These are phyloP conservation scores for Odontomachus brunneus DNA, from an alignment of 1,140 invertebrate genomes.

Conservation along the genomic window DNA sequence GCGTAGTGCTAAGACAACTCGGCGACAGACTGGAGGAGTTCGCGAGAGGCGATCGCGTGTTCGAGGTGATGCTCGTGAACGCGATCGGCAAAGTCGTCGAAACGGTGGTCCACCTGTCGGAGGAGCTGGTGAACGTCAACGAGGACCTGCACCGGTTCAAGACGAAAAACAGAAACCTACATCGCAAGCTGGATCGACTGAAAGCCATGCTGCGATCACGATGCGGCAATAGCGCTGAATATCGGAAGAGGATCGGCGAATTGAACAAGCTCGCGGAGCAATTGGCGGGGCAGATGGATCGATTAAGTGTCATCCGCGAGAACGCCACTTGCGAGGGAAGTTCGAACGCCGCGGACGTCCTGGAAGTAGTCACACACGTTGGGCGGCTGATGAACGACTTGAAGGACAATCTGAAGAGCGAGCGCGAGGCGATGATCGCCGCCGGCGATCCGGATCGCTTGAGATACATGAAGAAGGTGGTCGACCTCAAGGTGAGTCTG, in stretches of 20 bases:
- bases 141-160: constrained; percentile 43
- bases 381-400: constrained; percentile 61
- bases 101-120: constrained; percentile 61
- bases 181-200: constrained; percentile 50
- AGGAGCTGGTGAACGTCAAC: constrained; percentile 63
- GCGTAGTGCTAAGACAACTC: constrained; percentile 34
- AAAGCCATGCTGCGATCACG: constrained; percentile 61
- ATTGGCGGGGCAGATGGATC: constrained; percentile 48
- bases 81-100: constrained; percentile 60
- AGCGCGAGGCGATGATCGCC: constrained; percentile 62
- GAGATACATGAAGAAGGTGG: constrained; percentile 65
- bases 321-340: not conserved
- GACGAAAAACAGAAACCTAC: constrained; percentile 42
- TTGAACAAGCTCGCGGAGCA: constrained; percentile 58
- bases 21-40: constrained; percentile 58
- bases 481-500: constrained; percentile 41
- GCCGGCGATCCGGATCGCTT: constrained; percentile 61
- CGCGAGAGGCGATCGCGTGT: constrained; percentile 56
- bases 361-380: constrained; percentile 27
- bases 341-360: not conserved
- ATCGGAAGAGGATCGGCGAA: constrained; percentile 64
- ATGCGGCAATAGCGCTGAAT: constrained; percentile 52
- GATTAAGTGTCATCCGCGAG: constrained; percentile 43
- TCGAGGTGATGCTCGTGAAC: constrained; percentile 64
- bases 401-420: constrained; percentile 64